Evolutionary conservation across 2,888 invertebrate genomes (phyloP).

Genomic region (Dryococelus australis): DNA sequence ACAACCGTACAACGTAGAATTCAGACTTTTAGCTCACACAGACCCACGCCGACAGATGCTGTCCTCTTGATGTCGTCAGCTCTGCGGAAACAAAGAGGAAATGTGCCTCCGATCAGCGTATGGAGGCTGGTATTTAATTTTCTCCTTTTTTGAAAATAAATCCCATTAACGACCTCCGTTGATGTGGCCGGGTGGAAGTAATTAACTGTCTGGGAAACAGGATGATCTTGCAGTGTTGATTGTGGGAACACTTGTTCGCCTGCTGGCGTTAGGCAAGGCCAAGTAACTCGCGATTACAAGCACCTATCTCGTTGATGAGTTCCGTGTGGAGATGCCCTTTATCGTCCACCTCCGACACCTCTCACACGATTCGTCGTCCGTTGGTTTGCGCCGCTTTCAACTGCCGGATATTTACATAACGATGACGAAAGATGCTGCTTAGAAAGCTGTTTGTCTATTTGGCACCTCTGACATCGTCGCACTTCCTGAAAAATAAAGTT

Average conservation of each 20-base stretch:
- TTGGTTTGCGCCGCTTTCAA: no score
- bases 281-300: no score
- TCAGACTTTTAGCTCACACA: no score
- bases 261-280: no score
- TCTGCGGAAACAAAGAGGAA: not conserved
- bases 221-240: no score
- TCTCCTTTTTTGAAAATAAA: not conserved
- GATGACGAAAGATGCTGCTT: not conserved
- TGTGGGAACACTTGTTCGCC: no score
- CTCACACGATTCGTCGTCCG: not conserved
- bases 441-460: conserved; percentile 8
- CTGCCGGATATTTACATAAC: not conserved
- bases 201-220: not conserved
- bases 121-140: not conserved
- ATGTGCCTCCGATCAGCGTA: not conserved
- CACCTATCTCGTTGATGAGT: no score
- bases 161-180: not conserved
- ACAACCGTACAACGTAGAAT: no score
- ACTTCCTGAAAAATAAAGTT: not conserved
- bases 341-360: not conserved
- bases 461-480: not conserved
- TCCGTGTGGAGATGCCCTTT: no score
- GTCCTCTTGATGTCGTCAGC: no score
- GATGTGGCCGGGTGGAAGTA: not conserved
- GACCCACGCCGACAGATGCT: no score